A percentile compares a stretch with the other conserved stretches of the same genome.
phyloP scores from a whole-genome alignment of 2,113 vertebrate genomes.

The Parotia lawesii region DNA sequence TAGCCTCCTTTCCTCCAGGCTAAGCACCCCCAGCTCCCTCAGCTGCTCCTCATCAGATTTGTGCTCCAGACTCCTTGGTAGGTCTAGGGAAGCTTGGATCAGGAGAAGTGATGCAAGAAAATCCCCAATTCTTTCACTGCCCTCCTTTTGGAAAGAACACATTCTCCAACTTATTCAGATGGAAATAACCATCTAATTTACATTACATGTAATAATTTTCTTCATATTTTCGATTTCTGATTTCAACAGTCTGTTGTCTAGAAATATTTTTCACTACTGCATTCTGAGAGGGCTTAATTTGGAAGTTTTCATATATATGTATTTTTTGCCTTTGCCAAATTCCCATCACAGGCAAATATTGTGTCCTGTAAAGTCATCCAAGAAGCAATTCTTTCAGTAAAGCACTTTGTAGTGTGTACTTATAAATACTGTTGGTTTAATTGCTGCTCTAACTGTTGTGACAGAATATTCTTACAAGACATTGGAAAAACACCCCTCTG shows the following conservation, averaged over 20 bases:
- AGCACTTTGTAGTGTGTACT: not conserved
- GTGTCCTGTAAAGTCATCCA: not conserved
- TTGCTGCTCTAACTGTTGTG: not conserved
- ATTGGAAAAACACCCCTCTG: not conserved
- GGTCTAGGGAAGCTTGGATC: not conserved
- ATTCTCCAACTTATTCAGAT: not conserved
- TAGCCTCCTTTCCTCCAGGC: not conserved
- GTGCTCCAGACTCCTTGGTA: not conserved
- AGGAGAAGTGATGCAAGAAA: not conserved
- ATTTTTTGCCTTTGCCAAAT: not conserved
- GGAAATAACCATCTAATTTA: not conserved
- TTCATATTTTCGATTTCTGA: not conserved
- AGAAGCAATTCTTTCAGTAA: not conserved
- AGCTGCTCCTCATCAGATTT: not conserved
- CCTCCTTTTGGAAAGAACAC: not conserved
- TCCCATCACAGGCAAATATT: not conserved
- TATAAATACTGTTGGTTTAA: not conserved
- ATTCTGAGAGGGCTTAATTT: not conserved
- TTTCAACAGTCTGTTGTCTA: not conserved
- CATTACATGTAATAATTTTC: not conserved
- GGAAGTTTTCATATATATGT: not conserved
- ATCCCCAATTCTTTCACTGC: not conserved
- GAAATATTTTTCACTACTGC: not conserved
- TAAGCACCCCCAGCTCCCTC: not conserved
- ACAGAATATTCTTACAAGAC: not conserved